Percentiles rank a stretch among this genome's conserved stretches.
phyloP scores from a whole-genome alignment of 1,140 invertebrate species.

The Ips typographus region DNA sequence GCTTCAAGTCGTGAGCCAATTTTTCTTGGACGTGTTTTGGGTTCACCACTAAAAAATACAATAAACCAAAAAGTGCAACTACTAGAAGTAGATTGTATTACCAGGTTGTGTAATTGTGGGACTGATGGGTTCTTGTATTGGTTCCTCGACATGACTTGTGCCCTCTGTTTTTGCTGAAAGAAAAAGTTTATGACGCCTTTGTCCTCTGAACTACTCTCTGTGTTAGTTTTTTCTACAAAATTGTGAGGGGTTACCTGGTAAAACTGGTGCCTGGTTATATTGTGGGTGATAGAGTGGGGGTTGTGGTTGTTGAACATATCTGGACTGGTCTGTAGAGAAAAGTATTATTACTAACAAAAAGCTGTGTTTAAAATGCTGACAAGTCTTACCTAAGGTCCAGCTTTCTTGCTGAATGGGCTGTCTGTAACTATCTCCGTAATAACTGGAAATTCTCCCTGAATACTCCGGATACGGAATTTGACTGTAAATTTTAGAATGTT shows the following conservation, averaged over 20 bases:
- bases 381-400: constrained; percentile 40
- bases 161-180: constrained; percentile 25
- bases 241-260: constrained; percentile 9
- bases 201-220: no score
- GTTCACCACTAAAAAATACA: constrained; percentile 36
- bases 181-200: neutral
- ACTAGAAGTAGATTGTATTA: neutral
- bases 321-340: no score
- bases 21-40: constrained; percentile 46
- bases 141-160: constrained; percentile 11
- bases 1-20: constrained; percentile 49
- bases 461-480: constrained; percentile 42
- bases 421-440: constrained; percentile 47
- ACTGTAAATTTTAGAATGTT: constrained; percentile 32
- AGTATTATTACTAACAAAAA: no score
- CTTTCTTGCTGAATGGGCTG: constrained; percentile 45
- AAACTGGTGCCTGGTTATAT: constrained; percentile 11
- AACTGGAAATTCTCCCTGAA: constrained; percentile 36
- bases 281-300: constrained; percentile 6
- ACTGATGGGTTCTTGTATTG: neutral
- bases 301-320: neutral
- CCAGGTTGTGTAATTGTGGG: constrained; percentile 4
- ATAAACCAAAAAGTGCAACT: neutral
- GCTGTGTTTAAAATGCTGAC: no score
- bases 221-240: neutral